Evolutionary conservation across 1,140 invertebrate genomes (phyloP), one percentile per base, ranked within the genome.

Genomic region (Venustaconcha ellipsiformis): DNA sequence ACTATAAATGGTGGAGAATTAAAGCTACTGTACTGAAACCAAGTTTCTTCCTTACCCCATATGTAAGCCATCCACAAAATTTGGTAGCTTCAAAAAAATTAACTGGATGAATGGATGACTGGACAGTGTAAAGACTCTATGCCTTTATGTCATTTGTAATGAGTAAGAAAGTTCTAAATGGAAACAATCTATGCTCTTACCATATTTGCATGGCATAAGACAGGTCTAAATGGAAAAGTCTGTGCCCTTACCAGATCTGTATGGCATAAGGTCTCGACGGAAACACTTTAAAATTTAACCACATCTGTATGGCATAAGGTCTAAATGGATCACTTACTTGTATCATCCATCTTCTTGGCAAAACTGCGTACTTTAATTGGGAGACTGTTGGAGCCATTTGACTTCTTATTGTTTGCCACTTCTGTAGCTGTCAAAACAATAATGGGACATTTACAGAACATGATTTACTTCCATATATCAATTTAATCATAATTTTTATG

Each of bases 281-380:
- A 57, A 48, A 48, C 37, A 48, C 37, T 48, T 6, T 48, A 8
- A 6, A 6, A 4, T 8, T 6, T 48, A 6, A 48, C 37, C 6
- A 48, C 4, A 48, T 48, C 6, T 48, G 37, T 48, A 11, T 48
- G 6, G 37, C 37, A 48, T 48, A 48, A 67, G 18, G 26, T 30
- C 48, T 73, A 69, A 77, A 70, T 23, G 26, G 74, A 57, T 75
- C 20, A 89, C 91, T 93, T 92, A 96, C 95, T 96, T 77, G 95
- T 95, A 89, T 98, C 96, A 83, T 96, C 97, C 95, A 99, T 97
- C 92, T 97, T 97, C 78, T 97, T 93, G 13, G 96, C 96, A 95
- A 98, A 97, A 81, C 97, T 97, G 86, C 97, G 92, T 59, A 95
- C 96, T 84, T 96, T 92, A 0, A 98, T 93, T 55, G 97, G 97